Conservation (phyloP, 1,140 invertebrate genomes). For the Lamellibrachia luymesi region DNA sequence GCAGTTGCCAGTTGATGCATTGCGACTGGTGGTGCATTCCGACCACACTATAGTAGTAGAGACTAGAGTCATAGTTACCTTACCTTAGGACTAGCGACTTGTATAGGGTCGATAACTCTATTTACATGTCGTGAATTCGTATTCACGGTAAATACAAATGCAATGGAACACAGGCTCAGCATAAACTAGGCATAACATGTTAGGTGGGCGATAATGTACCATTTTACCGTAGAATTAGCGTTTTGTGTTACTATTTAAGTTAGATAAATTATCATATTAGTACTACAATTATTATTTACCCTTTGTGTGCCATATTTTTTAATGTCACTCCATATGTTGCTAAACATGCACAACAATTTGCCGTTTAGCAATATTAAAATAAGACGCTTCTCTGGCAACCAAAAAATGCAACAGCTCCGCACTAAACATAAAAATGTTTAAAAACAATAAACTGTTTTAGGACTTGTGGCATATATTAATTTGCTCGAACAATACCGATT, state of each 20-base stretch:
- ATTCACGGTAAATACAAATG: too few relatives aligned
- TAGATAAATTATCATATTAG: background rate
- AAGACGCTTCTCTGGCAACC: conserved; percentile 3
- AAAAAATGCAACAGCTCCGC: background rate
- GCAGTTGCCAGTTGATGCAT: too few relatives aligned
- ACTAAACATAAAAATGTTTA: background rate
- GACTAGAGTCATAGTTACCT: too few relatives aligned
- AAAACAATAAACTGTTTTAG: background rate
- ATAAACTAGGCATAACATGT: background rate
- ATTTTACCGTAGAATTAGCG: background rate
- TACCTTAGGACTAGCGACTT: too few relatives aligned
- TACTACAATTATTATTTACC: background rate
- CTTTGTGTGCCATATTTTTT: background rate
- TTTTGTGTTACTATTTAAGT: background rate
- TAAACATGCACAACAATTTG: background rate
- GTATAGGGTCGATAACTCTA: too few relatives aligned
- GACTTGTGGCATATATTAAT: background rate
- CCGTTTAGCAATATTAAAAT: background rate
- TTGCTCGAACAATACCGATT: background rate
- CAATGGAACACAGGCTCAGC: background rate
- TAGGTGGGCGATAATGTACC: background rate
- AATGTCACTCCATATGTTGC: background rate
- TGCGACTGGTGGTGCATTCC: too few relatives aligned
- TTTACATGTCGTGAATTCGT: too few relatives aligned
- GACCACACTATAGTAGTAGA: too few relatives aligned